These are phyloP conservation scores for Serripes groenlandicus DNA, from an alignment of 2,888 invertebrate species.

Conservation along the genomic window DNA sequence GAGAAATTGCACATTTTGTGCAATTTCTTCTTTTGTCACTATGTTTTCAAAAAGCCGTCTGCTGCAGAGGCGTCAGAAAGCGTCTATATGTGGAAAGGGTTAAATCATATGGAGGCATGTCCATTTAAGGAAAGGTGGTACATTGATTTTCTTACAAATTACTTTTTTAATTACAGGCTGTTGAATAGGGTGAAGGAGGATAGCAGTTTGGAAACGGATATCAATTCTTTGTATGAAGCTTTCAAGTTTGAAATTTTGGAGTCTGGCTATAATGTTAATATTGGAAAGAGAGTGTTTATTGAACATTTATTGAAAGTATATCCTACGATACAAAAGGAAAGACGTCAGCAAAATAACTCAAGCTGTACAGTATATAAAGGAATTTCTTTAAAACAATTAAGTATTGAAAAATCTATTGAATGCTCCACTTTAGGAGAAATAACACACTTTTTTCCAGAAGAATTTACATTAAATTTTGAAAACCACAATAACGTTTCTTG, in stretches of 20 bases:
- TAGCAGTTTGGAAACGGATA: slow-evolving; percentile 21
- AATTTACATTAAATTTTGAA: slow-evolving; percentile 31
- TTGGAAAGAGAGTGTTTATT: slow-evolving; percentile 19
- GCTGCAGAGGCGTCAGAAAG: too few relatives aligned
- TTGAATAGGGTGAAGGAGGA: slow-evolving; percentile 26
- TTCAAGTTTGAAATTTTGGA: slow-evolving; percentile 37
- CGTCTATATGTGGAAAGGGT: too few relatives aligned
- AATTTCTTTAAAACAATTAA: slow-evolving; percentile 20
- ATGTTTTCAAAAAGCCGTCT: too few relatives aligned
- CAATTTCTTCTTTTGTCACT: too few relatives aligned
- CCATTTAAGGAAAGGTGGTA: too few relatives aligned
- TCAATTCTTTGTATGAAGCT: slow-evolving; percentile 23
- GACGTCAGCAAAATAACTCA: slow-evolving; percentile 8
- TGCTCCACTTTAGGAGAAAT: slow-evolving; percentile 17
- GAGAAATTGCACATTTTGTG: too few relatives aligned
- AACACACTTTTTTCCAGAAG: not conserved
- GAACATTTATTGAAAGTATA: slow-evolving; percentile 14
- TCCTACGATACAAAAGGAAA: slow-evolving; percentile 16
- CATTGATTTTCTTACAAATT: not conserved
- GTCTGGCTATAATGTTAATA: not conserved
- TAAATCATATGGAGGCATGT: too few relatives aligned
- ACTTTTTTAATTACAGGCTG: slow-evolving; percentile 24
- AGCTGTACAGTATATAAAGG: slow-evolving; percentile 43
- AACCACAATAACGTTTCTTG: slow-evolving; percentile 16
- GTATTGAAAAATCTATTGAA: slow-evolving; percentile 12